These are phyloP conservation scores for Coelinius sp. DNA, from an alignment of 2,888 invertebrate species.

Conservation along the genomic window DNA sequence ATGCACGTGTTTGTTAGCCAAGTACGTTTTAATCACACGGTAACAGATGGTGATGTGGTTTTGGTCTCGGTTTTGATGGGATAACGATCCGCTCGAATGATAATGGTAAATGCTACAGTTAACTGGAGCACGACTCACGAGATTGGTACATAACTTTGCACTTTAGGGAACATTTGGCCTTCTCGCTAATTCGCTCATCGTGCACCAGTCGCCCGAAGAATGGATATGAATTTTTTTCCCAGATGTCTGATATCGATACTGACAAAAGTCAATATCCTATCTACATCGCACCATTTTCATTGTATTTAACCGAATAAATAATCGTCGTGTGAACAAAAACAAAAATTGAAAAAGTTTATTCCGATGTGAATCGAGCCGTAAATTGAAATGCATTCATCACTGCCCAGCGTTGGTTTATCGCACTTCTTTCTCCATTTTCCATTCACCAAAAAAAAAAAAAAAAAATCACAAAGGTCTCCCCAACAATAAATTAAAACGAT, in stretches of 20 bases:
- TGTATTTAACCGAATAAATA: conserved; percentile 7
- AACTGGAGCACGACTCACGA: conserved; percentile 9
- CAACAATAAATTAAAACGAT: not conserved
- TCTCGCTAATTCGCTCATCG: conserved; percentile 27
- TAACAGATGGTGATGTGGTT: conserved; percentile 23
- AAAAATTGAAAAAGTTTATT: not conserved
- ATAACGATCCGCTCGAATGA: conserved; percentile 21
- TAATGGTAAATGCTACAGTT: not conserved
- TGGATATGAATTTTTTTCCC: not conserved
- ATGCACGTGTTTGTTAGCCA: conserved; percentile 17
- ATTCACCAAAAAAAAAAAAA: not conserved
- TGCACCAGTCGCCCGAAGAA: not conserved
- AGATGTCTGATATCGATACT: not conserved
- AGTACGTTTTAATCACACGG: conserved; percentile 12
- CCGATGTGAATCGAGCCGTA: not conserved
- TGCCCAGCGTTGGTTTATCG: conserved; percentile 31
- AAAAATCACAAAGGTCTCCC: not conserved
- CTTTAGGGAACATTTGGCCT: conserved; percentile 43
- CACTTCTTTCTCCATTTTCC: conserved; percentile 16
- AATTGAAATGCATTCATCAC: conserved; percentile 35
- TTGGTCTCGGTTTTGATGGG: conserved; percentile 28
- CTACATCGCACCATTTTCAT: not conserved
- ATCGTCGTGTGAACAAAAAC: not conserved
- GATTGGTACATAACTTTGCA: conserved; percentile 60
- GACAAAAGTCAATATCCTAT: not conserved